phyloP scores from a whole-genome alignment of 1,140 invertebrate genomes.

The Triops cancriformis region DNA sequence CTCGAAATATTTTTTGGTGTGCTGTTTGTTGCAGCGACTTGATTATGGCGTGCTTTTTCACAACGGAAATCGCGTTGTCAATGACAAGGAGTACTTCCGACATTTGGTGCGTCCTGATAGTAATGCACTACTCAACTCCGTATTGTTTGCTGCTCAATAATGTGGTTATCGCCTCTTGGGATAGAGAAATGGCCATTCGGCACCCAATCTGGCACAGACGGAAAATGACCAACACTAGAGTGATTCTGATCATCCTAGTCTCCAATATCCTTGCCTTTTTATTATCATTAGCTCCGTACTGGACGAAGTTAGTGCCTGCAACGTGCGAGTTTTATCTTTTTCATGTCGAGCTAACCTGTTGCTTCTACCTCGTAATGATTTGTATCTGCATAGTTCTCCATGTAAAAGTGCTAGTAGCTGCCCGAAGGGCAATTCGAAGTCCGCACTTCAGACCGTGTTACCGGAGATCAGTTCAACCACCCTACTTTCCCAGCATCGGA shows the following conservation, averaged over 20 bases:
- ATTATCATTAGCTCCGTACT: neutral
- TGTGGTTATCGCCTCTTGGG: neutral
- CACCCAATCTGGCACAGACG: neutral
- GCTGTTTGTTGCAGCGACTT: constrained; percentile 1
- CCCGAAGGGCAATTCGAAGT: neutral
- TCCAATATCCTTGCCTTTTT: neutral
- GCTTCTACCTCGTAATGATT: neutral
- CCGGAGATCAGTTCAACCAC: neutral
- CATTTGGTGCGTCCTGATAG: neutral
- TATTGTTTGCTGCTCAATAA: neutral
- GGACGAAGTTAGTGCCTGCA: neutral
- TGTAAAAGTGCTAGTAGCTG: neutral
- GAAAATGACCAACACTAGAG: neutral
- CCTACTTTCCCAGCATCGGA: neutral
- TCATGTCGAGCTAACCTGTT: neutral
- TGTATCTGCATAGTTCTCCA: neutral
- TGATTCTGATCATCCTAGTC: neutral
- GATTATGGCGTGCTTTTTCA: neutral
- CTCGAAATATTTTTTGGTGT: neutral
- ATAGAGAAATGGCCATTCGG: neutral
- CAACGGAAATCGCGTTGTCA: neutral
- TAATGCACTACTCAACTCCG: neutral
- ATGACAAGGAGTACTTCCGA: neutral
- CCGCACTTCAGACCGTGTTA: neutral
- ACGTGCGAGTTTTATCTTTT: neutral